phyloP scores from a whole-genome alignment of 2,888 invertebrate species.

The Neuroscelio doddi region DNA sequence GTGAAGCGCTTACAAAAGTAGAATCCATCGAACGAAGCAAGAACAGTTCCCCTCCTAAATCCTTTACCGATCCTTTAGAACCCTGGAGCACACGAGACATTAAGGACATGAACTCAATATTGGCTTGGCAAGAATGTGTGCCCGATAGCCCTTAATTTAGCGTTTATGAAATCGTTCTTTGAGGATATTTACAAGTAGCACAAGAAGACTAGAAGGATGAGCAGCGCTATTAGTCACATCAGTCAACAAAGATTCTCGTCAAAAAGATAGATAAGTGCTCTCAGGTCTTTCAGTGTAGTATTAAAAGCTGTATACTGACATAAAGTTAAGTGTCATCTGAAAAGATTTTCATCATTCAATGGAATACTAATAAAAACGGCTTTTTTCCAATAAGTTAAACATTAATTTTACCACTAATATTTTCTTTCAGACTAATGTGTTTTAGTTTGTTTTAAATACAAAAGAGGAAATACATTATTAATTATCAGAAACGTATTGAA shows the following conservation, averaged over 20 bases:
- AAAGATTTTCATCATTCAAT: slow-evolving; percentile 35
- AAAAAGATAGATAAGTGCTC: slow-evolving; percentile 36
- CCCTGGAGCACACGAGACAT: slow-evolving; percentile 83
- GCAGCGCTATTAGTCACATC: slow-evolving; percentile 34
- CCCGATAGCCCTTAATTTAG: slow-evolving; percentile 73
- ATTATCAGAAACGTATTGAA: no score
- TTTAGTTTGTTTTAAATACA: no score
- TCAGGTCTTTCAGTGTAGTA: slow-evolving; percentile 13
- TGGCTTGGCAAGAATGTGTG: slow-evolving; percentile 77
- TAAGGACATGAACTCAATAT: slow-evolving; percentile 81
- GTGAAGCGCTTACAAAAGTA: slow-evolving; percentile 59
- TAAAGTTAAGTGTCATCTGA: slow-evolving; percentile 32
- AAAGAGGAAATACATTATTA: no score
- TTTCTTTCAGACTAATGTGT: no score
- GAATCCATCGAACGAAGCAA: slow-evolving; percentile 60
- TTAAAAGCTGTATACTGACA: slow-evolving; percentile 21
- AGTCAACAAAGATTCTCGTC: slow-evolving; percentile 38
- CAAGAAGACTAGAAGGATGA: slow-evolving; percentile 10
- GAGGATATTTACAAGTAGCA: slow-evolving; percentile 16
- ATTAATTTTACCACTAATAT: no score
- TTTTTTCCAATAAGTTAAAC: neutral
- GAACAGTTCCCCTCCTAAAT: slow-evolving; percentile 62
- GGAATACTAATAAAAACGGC: slow-evolving; percentile 30
- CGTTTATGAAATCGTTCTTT: slow-evolving; percentile 26
- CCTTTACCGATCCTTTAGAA: slow-evolving; percentile 79